Percentiles rank a stretch among this genome's conserved stretches.
Conservation (phyloP, 2,113 vertebrate genomes). For the Perca fluviatilis region DNA sequence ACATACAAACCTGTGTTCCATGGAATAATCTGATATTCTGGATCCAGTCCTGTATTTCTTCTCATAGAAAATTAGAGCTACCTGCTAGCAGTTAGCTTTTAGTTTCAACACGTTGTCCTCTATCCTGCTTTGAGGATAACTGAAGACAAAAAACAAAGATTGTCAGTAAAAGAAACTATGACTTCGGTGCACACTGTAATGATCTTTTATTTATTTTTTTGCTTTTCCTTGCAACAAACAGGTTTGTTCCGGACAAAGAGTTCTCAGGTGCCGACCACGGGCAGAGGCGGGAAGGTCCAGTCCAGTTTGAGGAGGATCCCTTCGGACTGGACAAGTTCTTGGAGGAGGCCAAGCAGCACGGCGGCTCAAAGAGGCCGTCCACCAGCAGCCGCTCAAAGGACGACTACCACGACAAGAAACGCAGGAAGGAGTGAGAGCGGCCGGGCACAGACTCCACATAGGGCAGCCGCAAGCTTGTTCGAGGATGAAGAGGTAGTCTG, state of each 20-base stretch:
- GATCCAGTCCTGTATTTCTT: neutral
- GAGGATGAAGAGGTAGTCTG: neutral
- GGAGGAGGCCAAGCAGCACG: constrained; percentile 98
- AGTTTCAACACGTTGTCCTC: neutral
- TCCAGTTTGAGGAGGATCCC: constrained; percentile 98
- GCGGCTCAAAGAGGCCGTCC: constrained; percentile 95
- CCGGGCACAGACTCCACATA: neutral
- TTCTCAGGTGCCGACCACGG: constrained; percentile 93
- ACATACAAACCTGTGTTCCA: constrained; percentile 5
- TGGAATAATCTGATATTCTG: neutral
- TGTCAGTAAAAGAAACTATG: neutral
- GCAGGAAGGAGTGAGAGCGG: constrained; percentile 92
- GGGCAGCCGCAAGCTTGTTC: neutral
- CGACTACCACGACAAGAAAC: constrained; percentile 98
- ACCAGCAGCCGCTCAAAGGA: constrained; percentile 95
- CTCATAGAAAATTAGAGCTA: neutral
- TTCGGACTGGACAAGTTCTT: constrained; percentile 99
- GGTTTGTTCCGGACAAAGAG: constrained; percentile 96
- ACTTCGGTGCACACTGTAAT: neutral
- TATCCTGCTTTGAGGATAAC: neutral
- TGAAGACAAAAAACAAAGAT: neutral
- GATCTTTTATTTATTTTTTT: neutral
- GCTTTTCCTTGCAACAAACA: constrained; percentile 58
- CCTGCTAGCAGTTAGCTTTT: neutral
- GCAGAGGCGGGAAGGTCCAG: constrained; percentile 93